A percentile compares a stretch with the other conserved stretches of the same genome.
Evolutionary conservation across 2,113 vertebrate species (phyloP).

Genomic region (Mystacornis crossleyi): DNA sequence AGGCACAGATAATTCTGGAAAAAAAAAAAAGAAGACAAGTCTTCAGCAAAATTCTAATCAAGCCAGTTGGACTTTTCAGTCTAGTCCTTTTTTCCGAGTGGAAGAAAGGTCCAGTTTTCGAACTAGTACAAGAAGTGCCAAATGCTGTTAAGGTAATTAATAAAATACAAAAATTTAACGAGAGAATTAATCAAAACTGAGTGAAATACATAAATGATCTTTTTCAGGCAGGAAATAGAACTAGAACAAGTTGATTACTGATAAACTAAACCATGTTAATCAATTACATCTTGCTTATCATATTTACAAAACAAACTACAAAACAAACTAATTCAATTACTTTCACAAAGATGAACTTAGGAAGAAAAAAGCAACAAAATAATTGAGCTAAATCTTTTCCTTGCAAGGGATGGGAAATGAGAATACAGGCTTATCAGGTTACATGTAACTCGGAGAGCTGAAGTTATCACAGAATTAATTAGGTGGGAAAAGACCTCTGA

Average conservation of each 20-base stretch:
- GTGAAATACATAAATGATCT: background rate
- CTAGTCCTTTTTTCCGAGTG: background rate
- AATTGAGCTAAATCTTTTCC: background rate
- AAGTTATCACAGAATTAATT: background rate
- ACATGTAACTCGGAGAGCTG: background rate
- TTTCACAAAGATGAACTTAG: background rate
- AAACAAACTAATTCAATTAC: background rate
- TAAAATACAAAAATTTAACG: background rate
- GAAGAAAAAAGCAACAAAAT: background rate
- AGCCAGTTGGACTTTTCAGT: background rate
- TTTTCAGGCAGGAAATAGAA: background rate
- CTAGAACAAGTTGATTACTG: background rate
- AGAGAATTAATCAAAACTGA: background rate
- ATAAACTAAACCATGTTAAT: background rate
- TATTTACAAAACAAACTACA: background rate
- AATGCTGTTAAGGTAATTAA: background rate
- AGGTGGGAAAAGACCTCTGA: background rate
- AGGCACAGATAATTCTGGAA: background rate
- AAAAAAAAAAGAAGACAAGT: background rate
- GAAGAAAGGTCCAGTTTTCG: background rate
- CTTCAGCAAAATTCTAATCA: background rate
- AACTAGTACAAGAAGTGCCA: background rate
- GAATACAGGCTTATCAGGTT: background rate
- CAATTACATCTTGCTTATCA: background rate
- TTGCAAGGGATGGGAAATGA: background rate